Percentiles rank a stretch among this genome's conserved stretches.
Conservation (phyloP, 2,888 invertebrate genomes). For the Caenorhabditis becei region DNA sequence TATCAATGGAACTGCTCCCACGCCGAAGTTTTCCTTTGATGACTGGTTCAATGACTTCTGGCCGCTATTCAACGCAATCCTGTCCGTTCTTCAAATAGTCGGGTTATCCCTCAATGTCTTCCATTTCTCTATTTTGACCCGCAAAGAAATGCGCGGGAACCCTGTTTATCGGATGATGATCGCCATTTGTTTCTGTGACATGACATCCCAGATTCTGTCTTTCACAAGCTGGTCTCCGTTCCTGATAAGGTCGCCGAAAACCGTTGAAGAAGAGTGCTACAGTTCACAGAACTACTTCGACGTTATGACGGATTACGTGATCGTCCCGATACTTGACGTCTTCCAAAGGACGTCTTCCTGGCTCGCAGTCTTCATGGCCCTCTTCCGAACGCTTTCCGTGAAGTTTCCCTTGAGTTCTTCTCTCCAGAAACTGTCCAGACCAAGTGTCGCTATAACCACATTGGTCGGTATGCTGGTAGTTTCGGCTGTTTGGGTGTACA, state of each 20-base stretch:
- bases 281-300: slow-evolving; percentile 6
- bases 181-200: slow-evolving; percentile 11
- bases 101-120: not conserved
- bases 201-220: not conserved
- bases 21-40: too few relatives aligned
- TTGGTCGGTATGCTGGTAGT: not conserved
- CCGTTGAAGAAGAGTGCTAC: slow-evolving; percentile 15
- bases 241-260: not conserved
- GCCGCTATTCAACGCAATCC: not conserved
- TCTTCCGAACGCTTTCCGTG: slow-evolving; percentile 11
- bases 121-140: not conserved
- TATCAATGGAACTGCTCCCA: too few relatives aligned
- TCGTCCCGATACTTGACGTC: not conserved
- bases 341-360: not conserved
- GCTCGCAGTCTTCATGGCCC: slow-evolving; percentile 1
- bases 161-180: slow-evolving; percentile 5
- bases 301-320: not conserved
- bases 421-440: slow-evolving; percentile 1
- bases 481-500: not conserved
- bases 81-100: not conserved
- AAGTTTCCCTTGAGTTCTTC: slow-evolving; percentile 26
- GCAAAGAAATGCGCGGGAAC: not conserved
- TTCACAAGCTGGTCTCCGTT: slow-evolving; percentile 17
- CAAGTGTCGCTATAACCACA: not conserved
- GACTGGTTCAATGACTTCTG: too few relatives aligned